Evolutionary conservation across 2,797 vertebrate species (phyloP), one percentile per base, ranked within the genome.

Genomic region (Brachymystax lenok): DNA sequence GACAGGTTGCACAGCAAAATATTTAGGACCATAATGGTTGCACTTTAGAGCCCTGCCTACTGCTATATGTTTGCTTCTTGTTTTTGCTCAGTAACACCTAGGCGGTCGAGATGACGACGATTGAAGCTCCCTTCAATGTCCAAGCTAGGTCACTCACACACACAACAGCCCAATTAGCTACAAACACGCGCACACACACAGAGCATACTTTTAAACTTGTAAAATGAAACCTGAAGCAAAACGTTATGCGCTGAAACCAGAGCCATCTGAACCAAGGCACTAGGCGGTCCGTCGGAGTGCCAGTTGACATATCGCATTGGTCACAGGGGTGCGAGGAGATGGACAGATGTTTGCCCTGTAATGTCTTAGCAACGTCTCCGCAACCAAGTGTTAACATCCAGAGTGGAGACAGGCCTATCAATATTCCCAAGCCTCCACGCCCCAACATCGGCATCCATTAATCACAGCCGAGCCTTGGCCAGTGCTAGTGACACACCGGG

Each of bases 401-500:
- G 78, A 77, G 74, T 76, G 77, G 69, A 87, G 77, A 66, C 77
- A 72, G 83, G 79, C 80, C 77, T 68, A 83, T 83, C 72, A 75
- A 75, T 72, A 77, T 84, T 85, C 85, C 84, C 83, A 77, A 75
- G 81, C 82, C 87, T 86, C 77, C 61, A 84, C 85, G 79, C 76
- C n/a, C 1, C 82, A 61, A 74, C 30, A 5, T 75, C 3, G 50
- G 56, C 78, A 78, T 82, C 81, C 86, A 93, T 94, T 92, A 90
- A 92, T 93, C 92, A 92, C 59, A 82, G 73, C 71, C 70, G 24
- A 80, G 71, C 77, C 82, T 82, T 79, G 78, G 88, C 87, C 79
- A 27, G 51, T 76, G 75, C 77, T 10, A 79, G 83, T 89, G 89
- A 92, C 90, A 91, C 81, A 72, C 74, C 78, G 80, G 82, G 89